Conservation (phyloP, 2,888 invertebrate species). For the Melanostoma mellinum region DNA sequence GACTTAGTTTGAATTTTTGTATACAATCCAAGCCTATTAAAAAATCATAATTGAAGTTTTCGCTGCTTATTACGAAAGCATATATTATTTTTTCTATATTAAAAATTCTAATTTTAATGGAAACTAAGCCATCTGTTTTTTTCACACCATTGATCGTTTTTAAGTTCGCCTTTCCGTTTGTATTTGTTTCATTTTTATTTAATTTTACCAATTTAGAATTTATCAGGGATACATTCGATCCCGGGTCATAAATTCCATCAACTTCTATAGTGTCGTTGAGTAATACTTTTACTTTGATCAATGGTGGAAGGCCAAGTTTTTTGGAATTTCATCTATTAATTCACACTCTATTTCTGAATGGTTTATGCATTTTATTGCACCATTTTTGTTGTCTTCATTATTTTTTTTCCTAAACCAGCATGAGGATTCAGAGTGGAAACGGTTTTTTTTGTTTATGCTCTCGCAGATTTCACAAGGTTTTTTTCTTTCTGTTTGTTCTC, state of each 20-base stretch:
- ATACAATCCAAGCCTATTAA: conserved; percentile 66
- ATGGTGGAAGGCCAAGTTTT: conserved; percentile 34
- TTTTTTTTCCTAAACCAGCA: not conserved
- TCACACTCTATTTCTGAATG: conserved; percentile 19
- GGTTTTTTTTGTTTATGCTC: too few relatives aligned
- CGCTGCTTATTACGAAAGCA: conserved; percentile 23
- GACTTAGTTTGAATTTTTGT: conserved; percentile 55
- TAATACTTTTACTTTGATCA: conserved; percentile 36
- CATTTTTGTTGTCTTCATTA: conserved; percentile 7
- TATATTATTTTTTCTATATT: not conserved
- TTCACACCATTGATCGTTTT: conserved; percentile 30
- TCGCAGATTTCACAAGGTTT: too few relatives aligned
- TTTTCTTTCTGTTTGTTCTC: conserved; percentile 70
- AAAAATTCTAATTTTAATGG: conserved; percentile 10
- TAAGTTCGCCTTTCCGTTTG: conserved; percentile 1
- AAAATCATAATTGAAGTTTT: conserved; percentile 56
- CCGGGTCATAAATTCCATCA: conserved; percentile 24
- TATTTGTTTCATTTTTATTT: conserved; percentile 1
- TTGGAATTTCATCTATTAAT: conserved; percentile 13
- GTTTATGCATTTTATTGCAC: conserved; percentile 12
- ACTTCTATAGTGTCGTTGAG: conserved; percentile 16
- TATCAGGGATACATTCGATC: conserved; percentile 41
- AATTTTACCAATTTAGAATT: conserved; percentile 18
- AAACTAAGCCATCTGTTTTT: conserved; percentile 17
- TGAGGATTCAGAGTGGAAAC: not conserved